phyloP scores from a whole-genome alignment of 2,888 invertebrate species.

The Antitype chi region DNA sequence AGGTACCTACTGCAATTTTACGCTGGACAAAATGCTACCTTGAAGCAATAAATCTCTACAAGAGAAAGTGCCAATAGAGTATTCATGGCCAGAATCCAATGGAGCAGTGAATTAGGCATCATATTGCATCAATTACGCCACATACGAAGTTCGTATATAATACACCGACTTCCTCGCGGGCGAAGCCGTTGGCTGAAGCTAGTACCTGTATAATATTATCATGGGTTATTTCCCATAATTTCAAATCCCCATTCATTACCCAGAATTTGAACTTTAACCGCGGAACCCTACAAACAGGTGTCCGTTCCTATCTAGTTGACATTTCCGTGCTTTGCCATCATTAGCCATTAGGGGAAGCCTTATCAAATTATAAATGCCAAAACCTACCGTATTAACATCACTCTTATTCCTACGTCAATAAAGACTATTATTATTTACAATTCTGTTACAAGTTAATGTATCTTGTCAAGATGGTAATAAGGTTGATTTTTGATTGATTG shows the following conservation, averaged over 20 bases:
- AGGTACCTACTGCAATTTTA: neutral
- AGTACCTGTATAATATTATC: neutral
- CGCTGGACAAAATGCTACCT: too few relatives aligned
- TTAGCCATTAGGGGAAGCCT: slow-evolving; percentile 62
- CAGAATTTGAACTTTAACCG: neutral
- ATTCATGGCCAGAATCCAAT: neutral
- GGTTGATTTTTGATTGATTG: slow-evolving; percentile 47
- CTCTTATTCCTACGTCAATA: slow-evolving; percentile 38
- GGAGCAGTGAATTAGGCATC: neutral
- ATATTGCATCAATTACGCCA: too few relatives aligned
- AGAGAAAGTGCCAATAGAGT: neutral
- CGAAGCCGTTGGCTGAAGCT: too few relatives aligned
- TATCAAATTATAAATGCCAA: slow-evolving; percentile 65
- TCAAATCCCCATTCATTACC: neutral
- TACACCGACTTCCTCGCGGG: too few relatives aligned
- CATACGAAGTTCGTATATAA: too few relatives aligned
- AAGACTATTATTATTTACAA: slow-evolving; percentile 31
- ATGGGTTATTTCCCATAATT: neutral
- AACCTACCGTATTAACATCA: slow-evolving; percentile 32
- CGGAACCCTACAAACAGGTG: slow-evolving; percentile 60
- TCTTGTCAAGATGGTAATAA: slow-evolving; percentile 2
- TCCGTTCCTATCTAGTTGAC: slow-evolving; percentile 62
- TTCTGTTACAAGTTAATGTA: slow-evolving; percentile 1
- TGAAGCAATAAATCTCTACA: too few relatives aligned
- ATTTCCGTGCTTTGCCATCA: slow-evolving; percentile 69